Conservation (phyloP, 2,113 vertebrate genomes). For the Kryptolebias marmoratus region DNA sequence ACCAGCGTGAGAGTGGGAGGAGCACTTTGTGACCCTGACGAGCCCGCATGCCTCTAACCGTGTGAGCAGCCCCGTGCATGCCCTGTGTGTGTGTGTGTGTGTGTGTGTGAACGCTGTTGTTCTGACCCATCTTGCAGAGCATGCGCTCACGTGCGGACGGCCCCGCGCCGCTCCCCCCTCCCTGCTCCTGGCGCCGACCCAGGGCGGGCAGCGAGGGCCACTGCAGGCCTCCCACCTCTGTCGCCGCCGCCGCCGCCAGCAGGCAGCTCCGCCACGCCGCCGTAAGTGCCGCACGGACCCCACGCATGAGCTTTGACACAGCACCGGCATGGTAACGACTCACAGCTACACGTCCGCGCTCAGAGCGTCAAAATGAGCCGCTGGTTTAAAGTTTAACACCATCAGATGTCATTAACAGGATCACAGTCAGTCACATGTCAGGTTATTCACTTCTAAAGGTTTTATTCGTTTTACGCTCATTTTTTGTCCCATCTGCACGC, state of each 20-base stretch:
- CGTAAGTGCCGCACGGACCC: slow-evolving; percentile 70
- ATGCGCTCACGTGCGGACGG: slow-evolving; percentile 87
- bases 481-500: too few species aligned
- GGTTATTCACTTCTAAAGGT: too few species aligned
- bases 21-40: slow-evolving; percentile 25
- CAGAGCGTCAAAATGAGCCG: too few species aligned
- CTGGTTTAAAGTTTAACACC: too few species aligned
- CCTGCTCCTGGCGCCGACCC: slow-evolving; percentile 84
- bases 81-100: slow-evolving; percentile 30
- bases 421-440: too few species aligned
- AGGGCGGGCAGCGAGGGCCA: slow-evolving; percentile 85
- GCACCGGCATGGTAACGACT: too few species aligned
- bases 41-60: slow-evolving; percentile 71
- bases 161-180: slow-evolving; percentile 78
- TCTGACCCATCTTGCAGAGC: slow-evolving; percentile 92
- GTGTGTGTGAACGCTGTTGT: slow-evolving; percentile 75
- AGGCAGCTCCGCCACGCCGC: slow-evolving; percentile 72
- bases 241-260: slow-evolving; percentile 65
- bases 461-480: too few species aligned
- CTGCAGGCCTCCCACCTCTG: slow-evolving; percentile 72
- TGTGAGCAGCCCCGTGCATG: slow-evolving; percentile 47
- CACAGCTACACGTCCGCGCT: too few species aligned
- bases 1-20: background rate
- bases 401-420: too few species aligned
- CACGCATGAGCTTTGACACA: slow-evolving; percentile 15